Percentiles rank a stretch among this genome's conserved stretches.
Conservation (phyloP, 2,888 invertebrate genomes). For the Serripes groenlandicus region DNA sequence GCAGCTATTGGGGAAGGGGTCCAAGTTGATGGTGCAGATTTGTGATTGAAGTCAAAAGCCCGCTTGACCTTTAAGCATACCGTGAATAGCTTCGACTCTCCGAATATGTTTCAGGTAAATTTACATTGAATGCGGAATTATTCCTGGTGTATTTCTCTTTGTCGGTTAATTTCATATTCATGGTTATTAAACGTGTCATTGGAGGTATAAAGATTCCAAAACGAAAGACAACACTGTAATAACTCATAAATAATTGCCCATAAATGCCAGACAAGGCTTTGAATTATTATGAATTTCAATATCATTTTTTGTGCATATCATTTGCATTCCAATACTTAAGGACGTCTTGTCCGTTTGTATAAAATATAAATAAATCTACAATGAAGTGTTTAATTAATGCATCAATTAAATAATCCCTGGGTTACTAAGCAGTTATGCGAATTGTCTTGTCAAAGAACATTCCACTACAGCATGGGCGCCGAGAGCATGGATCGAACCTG, state of each 20-base stretch:
- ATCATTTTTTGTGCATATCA: conserved; percentile 13
- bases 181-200: conserved; percentile 5
- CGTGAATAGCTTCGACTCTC: no score
- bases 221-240: background rate
- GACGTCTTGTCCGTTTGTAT: background rate
- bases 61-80: no score
- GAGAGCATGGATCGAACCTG: no score
- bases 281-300: conserved; percentile 13
- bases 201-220: conserved; percentile 8
- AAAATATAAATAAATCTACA: background rate
- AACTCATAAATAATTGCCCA: background rate
- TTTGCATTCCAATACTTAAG: conserved; percentile 8
- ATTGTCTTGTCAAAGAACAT: background rate
- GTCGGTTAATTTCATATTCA: conserved; percentile 12
- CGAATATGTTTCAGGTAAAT: no score
- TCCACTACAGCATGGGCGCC: background rate
- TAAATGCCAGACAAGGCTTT: conserved; percentile 18
- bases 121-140: conserved; percentile 1
- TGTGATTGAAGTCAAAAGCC: no score
- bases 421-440: background rate
- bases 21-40: no score
- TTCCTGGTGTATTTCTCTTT: background rate
- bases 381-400: background rate
- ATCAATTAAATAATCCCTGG: background rate
- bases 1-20: no score